phyloP scores from a whole-genome alignment of 2,888 invertebrate species.

The Papilio demoleus region DNA sequence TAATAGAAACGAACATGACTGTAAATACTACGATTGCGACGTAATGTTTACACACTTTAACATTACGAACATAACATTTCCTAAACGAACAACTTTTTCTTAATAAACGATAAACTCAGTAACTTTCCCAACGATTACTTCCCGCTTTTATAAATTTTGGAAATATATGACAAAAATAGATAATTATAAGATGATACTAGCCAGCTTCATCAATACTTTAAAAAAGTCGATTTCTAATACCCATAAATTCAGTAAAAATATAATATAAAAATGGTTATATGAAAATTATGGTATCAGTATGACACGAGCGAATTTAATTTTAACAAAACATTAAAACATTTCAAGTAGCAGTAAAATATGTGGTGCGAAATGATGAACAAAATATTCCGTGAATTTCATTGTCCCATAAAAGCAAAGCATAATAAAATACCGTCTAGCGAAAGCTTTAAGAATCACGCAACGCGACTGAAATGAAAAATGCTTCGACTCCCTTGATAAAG shows the following conservation, averaged over 20 bases:
- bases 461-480: constrained; percentile 39
- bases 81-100: too few species aligned
- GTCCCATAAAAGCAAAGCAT: constrained; percentile 40
- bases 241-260: too few species aligned
- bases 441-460: constrained; percentile 41
- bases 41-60: not conserved
- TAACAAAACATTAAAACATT: constrained; percentile 27
- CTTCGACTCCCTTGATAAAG: constrained; percentile 35
- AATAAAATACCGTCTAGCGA: constrained; percentile 39
- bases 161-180: too few species aligned
- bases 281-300: constrained; percentile 11
- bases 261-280: not conserved
- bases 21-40: constrained; percentile 43
- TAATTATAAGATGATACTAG: too few species aligned
- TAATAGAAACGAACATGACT: constrained; percentile 57
- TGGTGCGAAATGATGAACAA: constrained; percentile 38
- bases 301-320: constrained; percentile 20
- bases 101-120: too few species aligned
- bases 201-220: too few species aligned
- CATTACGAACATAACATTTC: too few species aligned
- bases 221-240: too few species aligned
- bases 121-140: too few species aligned
- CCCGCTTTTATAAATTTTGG: too few species aligned
- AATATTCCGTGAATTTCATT: constrained; percentile 38
- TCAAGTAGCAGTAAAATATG: constrained; percentile 33